Base-by-base conservation (phyloP, 92 coral and sea anemone species). In the Siderastrea radians region DNA sequence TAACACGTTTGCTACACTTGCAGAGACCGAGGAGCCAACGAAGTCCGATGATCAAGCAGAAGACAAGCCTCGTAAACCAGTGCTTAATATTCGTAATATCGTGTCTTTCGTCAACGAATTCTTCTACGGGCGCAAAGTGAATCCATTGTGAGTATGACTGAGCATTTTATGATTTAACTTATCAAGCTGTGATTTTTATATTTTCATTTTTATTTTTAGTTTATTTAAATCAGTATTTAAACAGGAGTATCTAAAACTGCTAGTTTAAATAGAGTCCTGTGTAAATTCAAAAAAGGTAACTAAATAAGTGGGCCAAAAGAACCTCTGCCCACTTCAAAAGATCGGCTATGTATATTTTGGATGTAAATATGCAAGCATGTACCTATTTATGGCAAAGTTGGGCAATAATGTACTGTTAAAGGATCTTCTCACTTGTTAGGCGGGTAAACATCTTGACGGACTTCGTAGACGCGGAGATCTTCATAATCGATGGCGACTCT, bases 401-500 rank as follows among this genome's bases (percentile, higher is more conserved):
- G 5, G 57, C 57, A 53, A 53, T 5, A 53, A 53, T 5, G 57
- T 53, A 53, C 57, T 53, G 5, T 53, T 53, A 53, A 5, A 9
- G 57, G 57, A 53, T 38, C 49, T 5, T 68, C 11, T 55, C 17
- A 69, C 57, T 12, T 46, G 19, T 14, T 65, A 91, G 91, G 14
- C 26, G 17, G 5, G 26, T 82, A 13, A 94, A 94, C 51, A 67
- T 94, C 17, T 79, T 91, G 85, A 91, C 92, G 57, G 96, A 94
- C 65, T 94, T 94, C 45, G 89, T 85, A 47, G 95, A 94, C 74
- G 96, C 96, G 4, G 94, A 94, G 53, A 89, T 94, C 68, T 94
- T 94, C 80, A 62, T 94, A 53, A 77, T 94, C 68, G 96, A 94
- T 78, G 95, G 94, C 47, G 96, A 94, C 85, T 94, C 96, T 2